Evolutionary conservation across 1,140 invertebrate genomes (phyloP), one percentile per base, ranked within the genome.

Genomic region (Copidosoma floridanum): DNA sequence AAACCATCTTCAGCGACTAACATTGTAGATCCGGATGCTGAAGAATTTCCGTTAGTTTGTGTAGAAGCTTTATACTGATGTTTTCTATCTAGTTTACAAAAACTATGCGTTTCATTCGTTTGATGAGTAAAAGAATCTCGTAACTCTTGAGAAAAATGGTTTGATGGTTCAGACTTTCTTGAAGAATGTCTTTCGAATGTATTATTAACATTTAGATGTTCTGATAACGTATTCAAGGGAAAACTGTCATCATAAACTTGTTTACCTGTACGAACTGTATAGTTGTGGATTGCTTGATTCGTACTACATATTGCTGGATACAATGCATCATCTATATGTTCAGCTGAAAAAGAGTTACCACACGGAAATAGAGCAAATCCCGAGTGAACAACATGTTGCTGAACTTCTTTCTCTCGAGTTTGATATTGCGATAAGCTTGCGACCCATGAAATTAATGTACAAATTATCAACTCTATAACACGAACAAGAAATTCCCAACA

Each of bases 231-330:
- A 66, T 85, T 84, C 24, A 85, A 72, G 11, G 83, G 81, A 66
- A 81, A 84, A 56, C 82, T 82, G 63, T 85, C 83, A 43, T 91
- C 89, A 68, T 90, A 91, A 26, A 90, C 87, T 16, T 89, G 85
- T 69, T 90, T 91, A 0, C 88, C 88, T 1, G 88, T 89, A 51
- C 88, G 83, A 73, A 92, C 82, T 6, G 89, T 89, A 68, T 92
- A 93, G 27, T 91, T 92, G 55, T 91, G 86, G 14, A 92, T 85
- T 65, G 91, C 92, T 16, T 91, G 90, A 70, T 93, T 94, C 1
- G 89, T 88, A 65, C 88, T 91, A 69, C 90, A 93, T 66, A 93
- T 89, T 23, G 91, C 88, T 0, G 92, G 91, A 74, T 92, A 94
- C 3, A 79, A 65, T 23, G 84, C 82, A 44, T 85, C 83, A 61